Evolutionary conservation across 2,113 vertebrate species (phyloP).

Genomic region (Potamarius usumacintae): DNA sequence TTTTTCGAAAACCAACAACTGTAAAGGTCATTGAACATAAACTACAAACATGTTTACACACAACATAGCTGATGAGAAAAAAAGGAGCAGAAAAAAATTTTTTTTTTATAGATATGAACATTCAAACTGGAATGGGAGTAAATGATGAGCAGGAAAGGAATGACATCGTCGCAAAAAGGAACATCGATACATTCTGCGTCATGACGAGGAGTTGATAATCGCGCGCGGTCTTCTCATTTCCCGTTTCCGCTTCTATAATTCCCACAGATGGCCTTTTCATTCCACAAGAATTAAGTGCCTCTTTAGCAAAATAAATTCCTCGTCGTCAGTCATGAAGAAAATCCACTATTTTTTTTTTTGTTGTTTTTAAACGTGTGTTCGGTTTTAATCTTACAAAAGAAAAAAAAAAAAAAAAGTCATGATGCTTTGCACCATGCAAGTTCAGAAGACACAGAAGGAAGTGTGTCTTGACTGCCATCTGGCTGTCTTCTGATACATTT

Average conservation of each 20-base stretch:
- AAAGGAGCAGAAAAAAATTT: conserved; percentile 5
- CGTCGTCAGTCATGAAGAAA: conserved; percentile 32
- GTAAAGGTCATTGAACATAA: conserved; percentile 30
- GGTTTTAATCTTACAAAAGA: not conserved
- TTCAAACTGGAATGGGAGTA: conserved; percentile 39
- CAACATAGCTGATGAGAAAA: conserved; percentile 11
- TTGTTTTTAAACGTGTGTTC: conserved; percentile 7
- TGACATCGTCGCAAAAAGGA: conserved; percentile 9
- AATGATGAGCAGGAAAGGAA: conserved; percentile 39
- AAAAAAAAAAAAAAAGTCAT: conserved; percentile 29
- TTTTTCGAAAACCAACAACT: not conserved
- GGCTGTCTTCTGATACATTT: conserved; percentile 19
- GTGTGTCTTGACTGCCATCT: conserved; percentile 32
- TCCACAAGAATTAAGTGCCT: conserved; percentile 38
- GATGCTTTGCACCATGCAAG: conserved; percentile 22
- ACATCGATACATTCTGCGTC: conserved; percentile 45
- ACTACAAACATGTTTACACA: conserved; percentile 32
- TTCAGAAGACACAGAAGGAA: conserved; percentile 27
- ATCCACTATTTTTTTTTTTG: not conserved
- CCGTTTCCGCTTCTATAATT: not conserved
- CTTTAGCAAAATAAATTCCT: conserved; percentile 40
- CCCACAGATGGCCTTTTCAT: conserved; percentile 37
- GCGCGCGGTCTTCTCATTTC: not conserved
- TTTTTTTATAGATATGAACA: not conserved
- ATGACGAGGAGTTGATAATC: conserved; percentile 17